A percentile compares a stretch with the other conserved stretches of the same genome.
Evolutionary conservation across 2,888 invertebrate species (phyloP).

Genomic region (Dasypogon diadema): DNA sequence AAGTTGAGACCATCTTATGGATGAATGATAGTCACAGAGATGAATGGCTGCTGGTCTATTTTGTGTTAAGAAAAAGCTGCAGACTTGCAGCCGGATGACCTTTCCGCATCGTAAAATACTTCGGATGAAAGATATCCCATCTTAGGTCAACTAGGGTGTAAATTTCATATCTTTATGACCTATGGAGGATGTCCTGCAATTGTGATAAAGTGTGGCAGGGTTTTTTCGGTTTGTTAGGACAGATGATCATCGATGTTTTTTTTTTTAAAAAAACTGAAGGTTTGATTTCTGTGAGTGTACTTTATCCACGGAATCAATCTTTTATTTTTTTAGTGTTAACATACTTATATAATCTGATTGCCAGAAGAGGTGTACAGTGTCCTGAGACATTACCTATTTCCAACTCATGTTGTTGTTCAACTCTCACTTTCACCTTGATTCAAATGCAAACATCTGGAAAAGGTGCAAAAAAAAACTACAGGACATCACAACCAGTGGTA

Average conservation of each 20-base stretch:
- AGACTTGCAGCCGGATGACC: slow-evolving; percentile 32
- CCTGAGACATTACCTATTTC: too few relatives aligned
- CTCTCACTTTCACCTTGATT: slow-evolving; percentile 12
- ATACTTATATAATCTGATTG: too few relatives aligned
- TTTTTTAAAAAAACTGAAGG: too few relatives aligned
- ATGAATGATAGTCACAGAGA: not conserved
- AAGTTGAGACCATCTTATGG: slow-evolving; percentile 24
- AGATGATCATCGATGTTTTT: not conserved
- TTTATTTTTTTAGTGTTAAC: too few relatives aligned
- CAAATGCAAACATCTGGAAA: slow-evolving; percentile 22
- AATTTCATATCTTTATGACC: slow-evolving; percentile 16
- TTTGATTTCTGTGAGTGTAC: too few relatives aligned
- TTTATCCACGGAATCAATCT: too few relatives aligned
- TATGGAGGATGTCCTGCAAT: not conserved
- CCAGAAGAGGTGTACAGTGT: too few relatives aligned
- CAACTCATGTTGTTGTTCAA: not conserved
- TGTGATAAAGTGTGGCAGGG: not conserved
- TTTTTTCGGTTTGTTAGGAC: not conserved
- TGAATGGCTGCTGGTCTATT: slow-evolving; percentile 3
- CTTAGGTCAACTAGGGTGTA: slow-evolving; percentile 34
- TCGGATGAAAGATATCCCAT: slow-evolving; percentile 4
- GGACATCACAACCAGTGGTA: slow-evolving; percentile 5
- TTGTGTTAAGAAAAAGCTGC: not conserved
- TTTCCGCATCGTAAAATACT: not conserved
- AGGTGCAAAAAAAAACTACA: slow-evolving; percentile 29